phyloP scores from a whole-genome alignment of 2,888 invertebrate genomes.

The Drosophila kuntzei region DNA sequence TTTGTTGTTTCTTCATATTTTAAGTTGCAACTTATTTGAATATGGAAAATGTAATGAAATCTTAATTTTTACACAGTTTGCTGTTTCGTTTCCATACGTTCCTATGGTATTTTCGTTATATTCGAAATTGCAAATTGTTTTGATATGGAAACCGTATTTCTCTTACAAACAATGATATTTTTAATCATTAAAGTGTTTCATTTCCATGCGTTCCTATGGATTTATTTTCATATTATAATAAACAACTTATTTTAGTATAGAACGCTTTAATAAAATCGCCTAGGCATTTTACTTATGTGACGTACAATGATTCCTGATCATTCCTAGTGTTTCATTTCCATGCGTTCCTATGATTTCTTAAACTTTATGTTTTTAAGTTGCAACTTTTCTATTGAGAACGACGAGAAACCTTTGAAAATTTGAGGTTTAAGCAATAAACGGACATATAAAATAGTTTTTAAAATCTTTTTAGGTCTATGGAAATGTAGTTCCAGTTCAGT shows the following conservation, averaged over 20 bases:
- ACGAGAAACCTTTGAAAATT: not conserved
- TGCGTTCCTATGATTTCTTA: not conserved
- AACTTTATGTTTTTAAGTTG: not conserved
- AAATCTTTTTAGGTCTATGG: not conserved
- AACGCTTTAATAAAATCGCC: not conserved
- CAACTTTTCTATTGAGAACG: too few species aligned
- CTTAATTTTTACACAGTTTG: not conserved
- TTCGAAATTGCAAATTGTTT: not conserved
- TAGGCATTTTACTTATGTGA: not conserved
- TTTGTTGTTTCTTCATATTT: too few species aligned
- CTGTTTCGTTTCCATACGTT: not conserved
- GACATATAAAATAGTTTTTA: not conserved
- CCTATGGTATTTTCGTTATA: not conserved
- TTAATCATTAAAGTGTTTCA: not conserved
- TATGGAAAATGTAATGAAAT: not conserved
- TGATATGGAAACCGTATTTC: too few species aligned
- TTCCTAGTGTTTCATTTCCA: not conserved
- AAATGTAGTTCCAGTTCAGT: not conserved
- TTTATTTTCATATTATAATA: not conserved
- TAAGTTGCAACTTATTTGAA: not conserved
- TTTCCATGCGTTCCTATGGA: not conserved
- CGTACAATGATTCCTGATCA: not conserved
- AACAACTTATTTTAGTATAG: not conserved
- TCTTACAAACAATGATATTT: too few species aligned
- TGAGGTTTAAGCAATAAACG: not conserved